Evolutionary conservation across 2,888 invertebrate species (phyloP).

Genomic region (Lymantria dispar): DNA sequence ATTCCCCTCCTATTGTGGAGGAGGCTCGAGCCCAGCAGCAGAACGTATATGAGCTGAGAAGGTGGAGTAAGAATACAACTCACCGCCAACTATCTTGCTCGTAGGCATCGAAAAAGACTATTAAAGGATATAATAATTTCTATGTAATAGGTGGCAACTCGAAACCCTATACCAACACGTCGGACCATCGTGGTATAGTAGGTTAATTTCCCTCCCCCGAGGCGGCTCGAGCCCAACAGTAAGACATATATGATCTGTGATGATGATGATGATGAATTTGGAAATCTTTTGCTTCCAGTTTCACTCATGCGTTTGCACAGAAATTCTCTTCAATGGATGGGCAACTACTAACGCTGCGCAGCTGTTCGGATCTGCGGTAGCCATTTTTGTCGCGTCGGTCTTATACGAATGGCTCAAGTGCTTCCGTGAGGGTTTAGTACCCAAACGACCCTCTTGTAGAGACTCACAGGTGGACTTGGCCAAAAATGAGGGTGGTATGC

Average conservation of each 20-base stretch:
- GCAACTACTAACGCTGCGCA: conserved; percentile 86
- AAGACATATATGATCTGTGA: neutral
- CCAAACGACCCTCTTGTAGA: conserved; percentile 43
- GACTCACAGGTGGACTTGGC: conserved; percentile 71
- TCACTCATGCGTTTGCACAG: conserved; percentile 88
- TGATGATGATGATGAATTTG: neutral
- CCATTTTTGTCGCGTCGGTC: conserved; percentile 93
- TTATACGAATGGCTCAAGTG: conserved; percentile 97
- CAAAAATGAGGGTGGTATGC: conserved; percentile 39
- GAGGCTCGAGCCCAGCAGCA: no score
- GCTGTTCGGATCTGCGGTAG: conserved; percentile 93
- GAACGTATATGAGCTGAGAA: no score
- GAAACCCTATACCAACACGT: neutral
- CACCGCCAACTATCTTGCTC: no score
- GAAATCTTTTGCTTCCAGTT: conserved; percentile 82
- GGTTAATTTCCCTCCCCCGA: no score
- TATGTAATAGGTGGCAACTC: no score
- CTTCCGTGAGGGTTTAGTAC: conserved; percentile 77
- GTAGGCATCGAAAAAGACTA: no score
- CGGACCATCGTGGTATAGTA: no score
- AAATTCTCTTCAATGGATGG: conserved; percentile 92
- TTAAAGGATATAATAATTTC: no score
- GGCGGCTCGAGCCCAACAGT: no score
- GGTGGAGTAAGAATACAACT: no score
- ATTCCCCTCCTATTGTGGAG: no score